phyloP scores from a whole-genome alignment of 2,888 invertebrate species.

The Ormyrus labotus region DNA sequence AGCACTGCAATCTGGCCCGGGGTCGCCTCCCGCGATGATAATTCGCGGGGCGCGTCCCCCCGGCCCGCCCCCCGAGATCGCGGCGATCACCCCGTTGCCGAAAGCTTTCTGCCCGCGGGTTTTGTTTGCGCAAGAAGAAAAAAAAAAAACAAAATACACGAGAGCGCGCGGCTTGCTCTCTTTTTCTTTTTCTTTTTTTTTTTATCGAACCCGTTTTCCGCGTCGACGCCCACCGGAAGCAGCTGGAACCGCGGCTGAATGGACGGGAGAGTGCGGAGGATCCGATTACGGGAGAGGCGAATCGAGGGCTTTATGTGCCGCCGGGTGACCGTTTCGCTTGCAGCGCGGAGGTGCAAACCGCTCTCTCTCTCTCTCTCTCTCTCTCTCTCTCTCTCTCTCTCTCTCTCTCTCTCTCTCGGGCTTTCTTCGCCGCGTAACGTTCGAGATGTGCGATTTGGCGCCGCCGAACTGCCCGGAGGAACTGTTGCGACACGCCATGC shows the following conservation, averaged over 20 bases:
- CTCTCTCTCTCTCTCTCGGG: constrained; percentile 5
- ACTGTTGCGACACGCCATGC: neutral
- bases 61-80: constrained; percentile 69
- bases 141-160: neutral
- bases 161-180: constrained; percentile 26
- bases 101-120: constrained; percentile 24
- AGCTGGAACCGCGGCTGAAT: constrained; percentile 72
- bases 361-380: constrained; percentile 34
- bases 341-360: neutral
- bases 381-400: constrained; percentile 15
- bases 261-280: constrained; percentile 57
- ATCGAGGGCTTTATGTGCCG: no score
- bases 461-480: neutral
- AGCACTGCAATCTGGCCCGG: constrained; percentile 70
- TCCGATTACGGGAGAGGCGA: no score
- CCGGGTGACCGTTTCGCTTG: no score
- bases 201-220: constrained; percentile 73
- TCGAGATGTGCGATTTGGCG: constrained; percentile 72
- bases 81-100: constrained; percentile 55
- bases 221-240: constrained; percentile 75
- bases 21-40: constrained; percentile 71
- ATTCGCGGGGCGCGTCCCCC: constrained; percentile 65
- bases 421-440: constrained; percentile 58
- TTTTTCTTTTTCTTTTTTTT: constrained; percentile 39
- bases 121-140: constrained; percentile 10